These are phyloP conservation scores for Prinia subflava DNA, from an alignment of 2,113 vertebrate species.

Conservation along the genomic window DNA sequence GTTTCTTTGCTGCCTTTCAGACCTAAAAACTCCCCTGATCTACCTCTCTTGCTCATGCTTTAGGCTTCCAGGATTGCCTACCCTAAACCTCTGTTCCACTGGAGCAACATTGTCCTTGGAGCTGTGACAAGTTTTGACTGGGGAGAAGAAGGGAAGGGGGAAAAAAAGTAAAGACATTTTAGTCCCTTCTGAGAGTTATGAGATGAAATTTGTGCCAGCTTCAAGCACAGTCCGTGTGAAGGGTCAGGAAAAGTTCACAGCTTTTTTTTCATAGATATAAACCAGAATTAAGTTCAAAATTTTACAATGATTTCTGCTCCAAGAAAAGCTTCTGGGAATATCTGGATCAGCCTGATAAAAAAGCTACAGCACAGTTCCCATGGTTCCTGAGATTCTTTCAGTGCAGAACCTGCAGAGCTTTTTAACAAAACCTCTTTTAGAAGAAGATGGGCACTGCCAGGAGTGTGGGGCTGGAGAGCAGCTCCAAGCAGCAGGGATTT, in stretches of 20 bases:
- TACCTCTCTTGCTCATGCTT: neutral
- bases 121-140: neutral
- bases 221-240: constrained; percentile 26
- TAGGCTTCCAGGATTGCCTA: neutral
- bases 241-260: constrained; percentile 59
- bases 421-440: neutral
- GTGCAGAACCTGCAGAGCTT: neutral
- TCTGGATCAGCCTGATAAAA: neutral
- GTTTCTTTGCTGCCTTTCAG: neutral
- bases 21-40: neutral
- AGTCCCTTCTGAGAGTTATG: neutral
- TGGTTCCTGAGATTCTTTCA: neutral
- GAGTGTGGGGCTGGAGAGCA: neutral
- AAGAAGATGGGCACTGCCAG: neutral
- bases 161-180: neutral
- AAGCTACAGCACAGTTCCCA: neutral
- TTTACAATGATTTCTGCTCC: neutral
- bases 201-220: constrained; percentile 42
- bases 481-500: neutral
- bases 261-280: neutral
- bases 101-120: neutral
- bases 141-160: neutral
- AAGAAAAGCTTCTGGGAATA: neutral
- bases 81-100: neutral
- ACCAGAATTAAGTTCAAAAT: constrained; percentile 6